A percentile compares a stretch with the other conserved stretches of the same genome.
Evolutionary conservation across 2,888 invertebrate genomes (phyloP).

Genomic region (Rhyacophila evoluta): DNA sequence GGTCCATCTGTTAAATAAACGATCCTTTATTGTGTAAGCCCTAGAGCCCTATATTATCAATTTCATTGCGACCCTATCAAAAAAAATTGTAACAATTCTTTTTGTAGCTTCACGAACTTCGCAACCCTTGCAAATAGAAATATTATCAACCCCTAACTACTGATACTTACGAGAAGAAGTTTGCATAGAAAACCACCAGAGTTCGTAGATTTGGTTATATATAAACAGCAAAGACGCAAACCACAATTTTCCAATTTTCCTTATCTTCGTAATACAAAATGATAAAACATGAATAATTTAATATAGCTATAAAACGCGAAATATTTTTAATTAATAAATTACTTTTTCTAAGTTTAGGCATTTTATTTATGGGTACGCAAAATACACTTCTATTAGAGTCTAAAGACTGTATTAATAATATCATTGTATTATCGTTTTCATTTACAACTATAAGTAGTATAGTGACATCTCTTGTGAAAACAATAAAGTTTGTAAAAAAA

Average conservation of each 20-base stretch:
- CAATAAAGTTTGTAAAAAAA: not conserved
- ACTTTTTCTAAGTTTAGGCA: too few species aligned
- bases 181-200: not conserved
- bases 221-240: not conserved
- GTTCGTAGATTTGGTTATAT: not conserved
- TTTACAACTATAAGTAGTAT: not conserved
- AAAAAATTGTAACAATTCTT: not conserved
- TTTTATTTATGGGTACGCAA: too few species aligned
- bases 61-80: not conserved
- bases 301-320: too few species aligned
- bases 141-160: not conserved
- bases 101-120: not conserved
- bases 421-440: too few species aligned
- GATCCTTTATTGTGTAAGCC: not conserved
- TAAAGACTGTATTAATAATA: too few species aligned
- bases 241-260: not conserved
- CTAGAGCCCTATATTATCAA: not conserved
- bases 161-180: not conserved
- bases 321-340: too few species aligned
- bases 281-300: too few species aligned
- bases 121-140: not conserved
- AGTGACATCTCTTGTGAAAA: not conserved
- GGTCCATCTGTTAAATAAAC: not conserved
- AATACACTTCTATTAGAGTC: too few species aligned
- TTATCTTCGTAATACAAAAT: too few species aligned